Conservation (phyloP, 2,888 invertebrate genomes). For the Glyphotaelius pellucidus region DNA sequence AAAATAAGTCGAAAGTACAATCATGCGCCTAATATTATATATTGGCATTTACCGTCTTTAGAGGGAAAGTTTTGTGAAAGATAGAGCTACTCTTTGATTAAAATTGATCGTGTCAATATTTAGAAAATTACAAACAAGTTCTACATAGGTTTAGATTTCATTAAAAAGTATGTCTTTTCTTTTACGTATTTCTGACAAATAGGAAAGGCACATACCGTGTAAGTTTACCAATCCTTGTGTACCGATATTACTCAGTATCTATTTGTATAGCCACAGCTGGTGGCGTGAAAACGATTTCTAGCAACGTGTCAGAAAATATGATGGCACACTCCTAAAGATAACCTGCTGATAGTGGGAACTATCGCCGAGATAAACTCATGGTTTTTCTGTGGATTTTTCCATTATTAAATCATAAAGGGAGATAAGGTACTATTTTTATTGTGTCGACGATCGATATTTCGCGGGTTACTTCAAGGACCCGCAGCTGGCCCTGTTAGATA, state of each 20-base stretch:
- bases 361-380: conserved; percentile 24
- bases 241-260: neutral
- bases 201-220: neutral
- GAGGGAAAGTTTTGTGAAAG: neutral
- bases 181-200: neutral
- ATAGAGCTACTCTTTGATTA: neutral
- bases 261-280: neutral
- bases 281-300: neutral
- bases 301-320: conserved; percentile 30
- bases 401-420: conserved; percentile 45
- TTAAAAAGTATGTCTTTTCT: neutral
- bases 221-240: neutral
- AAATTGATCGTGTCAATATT: neutral
- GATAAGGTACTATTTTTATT: conserved; percentile 41
- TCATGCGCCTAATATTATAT: too few relatives aligned
- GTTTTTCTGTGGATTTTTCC: conserved; percentile 44
- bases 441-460: conserved; percentile 36
- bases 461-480: neutral
- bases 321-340: conserved; percentile 15
- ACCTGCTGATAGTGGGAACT: conserved; percentile 5
- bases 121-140: neutral
- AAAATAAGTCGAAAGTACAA: neutral
- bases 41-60: too few relatives aligned
- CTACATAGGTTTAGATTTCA: too few relatives aligned
- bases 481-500: conserved; percentile 12